Evolutionary conservation across 2,113 vertebrate species (phyloP).

Genomic region (Oreamnos americanus): DNA sequence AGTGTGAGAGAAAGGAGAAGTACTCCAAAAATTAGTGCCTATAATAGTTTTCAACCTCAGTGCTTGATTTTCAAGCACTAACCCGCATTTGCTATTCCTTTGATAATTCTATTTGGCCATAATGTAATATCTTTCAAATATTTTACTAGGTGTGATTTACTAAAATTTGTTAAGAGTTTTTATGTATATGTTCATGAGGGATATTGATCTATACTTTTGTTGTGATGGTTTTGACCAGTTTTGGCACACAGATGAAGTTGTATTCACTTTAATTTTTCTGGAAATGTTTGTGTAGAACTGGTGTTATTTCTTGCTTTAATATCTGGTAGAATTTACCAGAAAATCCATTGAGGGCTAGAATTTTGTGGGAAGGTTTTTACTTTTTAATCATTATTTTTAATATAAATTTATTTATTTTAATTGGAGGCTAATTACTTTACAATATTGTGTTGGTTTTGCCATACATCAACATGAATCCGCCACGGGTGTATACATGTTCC

Average conservation of each 20-base stretch:
- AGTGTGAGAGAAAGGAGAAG: not conserved
- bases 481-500: too few species aligned
- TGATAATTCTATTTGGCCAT: not conserved
- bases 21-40: not conserved
- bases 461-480: too few species aligned
- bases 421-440: too few species aligned
- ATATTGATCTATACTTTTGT: not conserved
- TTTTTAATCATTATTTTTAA: too few species aligned
- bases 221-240: not conserved
- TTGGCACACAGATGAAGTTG: not conserved
- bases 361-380: not conserved
- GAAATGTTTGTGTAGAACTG: not conserved
- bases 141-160: not conserved
- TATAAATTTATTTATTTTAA: too few species aligned
- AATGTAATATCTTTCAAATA: not conserved
- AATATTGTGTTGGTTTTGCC: too few species aligned
- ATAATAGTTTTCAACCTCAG: not conserved
- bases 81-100: not conserved
- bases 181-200: not conserved
- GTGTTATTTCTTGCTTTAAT: not conserved
- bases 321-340: not conserved
- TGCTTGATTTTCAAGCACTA: not conserved
- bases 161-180: not conserved
- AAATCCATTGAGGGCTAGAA: not conserved
- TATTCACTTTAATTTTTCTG: slow-evolving; percentile 1